Evolutionary conservation across 2,888 invertebrate species (phyloP).

Genomic region (Hemistola chrysoprasaria): DNA sequence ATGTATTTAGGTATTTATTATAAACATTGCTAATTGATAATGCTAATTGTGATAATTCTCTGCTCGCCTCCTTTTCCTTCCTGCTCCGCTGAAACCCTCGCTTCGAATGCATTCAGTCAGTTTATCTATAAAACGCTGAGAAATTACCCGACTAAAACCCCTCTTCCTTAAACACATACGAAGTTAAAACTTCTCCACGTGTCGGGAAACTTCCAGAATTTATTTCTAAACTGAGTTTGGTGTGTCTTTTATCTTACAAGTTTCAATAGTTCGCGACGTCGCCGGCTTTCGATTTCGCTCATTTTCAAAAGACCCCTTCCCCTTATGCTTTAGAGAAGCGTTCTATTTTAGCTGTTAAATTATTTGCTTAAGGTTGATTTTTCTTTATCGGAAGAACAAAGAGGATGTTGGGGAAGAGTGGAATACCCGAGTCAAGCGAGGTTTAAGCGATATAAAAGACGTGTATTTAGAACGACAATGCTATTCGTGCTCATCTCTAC

Average conservation of each 20-base stretch:
- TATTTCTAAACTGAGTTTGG: constrained; percentile 33
- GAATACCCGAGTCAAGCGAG: not conserved
- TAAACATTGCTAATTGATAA: too few species aligned
- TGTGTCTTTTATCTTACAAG: constrained; percentile 35
- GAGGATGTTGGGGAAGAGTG: constrained; percentile 3
- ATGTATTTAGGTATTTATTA: too few species aligned
- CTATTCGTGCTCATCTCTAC: too few species aligned
- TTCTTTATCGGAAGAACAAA: constrained; percentile 4
- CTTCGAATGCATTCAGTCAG: not conserved
- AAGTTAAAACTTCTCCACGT: constrained; percentile 24
- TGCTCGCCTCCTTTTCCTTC: too few species aligned
- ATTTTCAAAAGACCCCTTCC: constrained; percentile 17
- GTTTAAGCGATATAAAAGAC: not conserved
- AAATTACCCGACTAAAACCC: constrained; percentile 14
- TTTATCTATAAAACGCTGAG: constrained; percentile 4
- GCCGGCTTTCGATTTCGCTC: constrained; percentile 31
- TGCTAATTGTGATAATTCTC: too few species aligned
- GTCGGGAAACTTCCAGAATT: constrained; percentile 24
- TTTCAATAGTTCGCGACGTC: constrained; percentile 32
- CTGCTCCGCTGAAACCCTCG: too few species aligned
- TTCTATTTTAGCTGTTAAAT: constrained; percentile 1
- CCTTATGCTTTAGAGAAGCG: not conserved
- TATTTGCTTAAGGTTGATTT: constrained; percentile 3
- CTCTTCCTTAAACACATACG: constrained; percentile 27
- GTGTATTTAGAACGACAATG: constrained; percentile 1